phyloP scores from a whole-genome alignment of 2,113 vertebrate species.

The Rhineura floridana region DNA sequence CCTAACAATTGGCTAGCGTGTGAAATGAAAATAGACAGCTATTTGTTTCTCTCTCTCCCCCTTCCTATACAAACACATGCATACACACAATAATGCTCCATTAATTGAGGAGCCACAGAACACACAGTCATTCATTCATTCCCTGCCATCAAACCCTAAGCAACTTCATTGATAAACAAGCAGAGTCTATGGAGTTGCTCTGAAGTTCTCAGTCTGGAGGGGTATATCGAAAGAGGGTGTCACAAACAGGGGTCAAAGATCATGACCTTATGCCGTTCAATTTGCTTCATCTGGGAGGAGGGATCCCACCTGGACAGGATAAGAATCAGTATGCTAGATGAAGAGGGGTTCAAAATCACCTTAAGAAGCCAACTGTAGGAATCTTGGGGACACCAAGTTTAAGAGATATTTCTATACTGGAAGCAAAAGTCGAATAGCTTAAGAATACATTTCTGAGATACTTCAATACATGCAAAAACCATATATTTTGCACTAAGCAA shows the following conservation, averaged over 20 bases:
- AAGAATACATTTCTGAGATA: fast-evolving
- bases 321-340: background rate
- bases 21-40: background rate
- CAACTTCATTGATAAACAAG: slow-evolving; percentile 16
- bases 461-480: background rate
- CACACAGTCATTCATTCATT: slow-evolving; percentile 2
- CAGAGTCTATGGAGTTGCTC: background rate
- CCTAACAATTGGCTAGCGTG: background rate
- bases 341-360: background rate
- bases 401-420: background rate
- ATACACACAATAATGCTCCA: background rate
- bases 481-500: background rate
- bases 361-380: background rate
- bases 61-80: background rate
- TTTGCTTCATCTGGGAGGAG: slow-evolving; percentile 4
- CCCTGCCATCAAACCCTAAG: background rate
- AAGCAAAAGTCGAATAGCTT: background rate
- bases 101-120: slow-evolving; percentile 1
- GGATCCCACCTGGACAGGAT: slow-evolving; percentile 2
- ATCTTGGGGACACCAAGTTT: fast-evolving
- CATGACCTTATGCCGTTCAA: slow-evolving; percentile 23
- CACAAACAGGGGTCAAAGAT: slow-evolving; percentile 13
- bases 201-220: slow-evolving; percentile 4
- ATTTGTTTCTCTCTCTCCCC: background rate
- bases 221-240: background rate